Evolutionary conservation across 1,140 invertebrate genomes (phyloP).

Genomic region (Linepithema humile): DNA sequence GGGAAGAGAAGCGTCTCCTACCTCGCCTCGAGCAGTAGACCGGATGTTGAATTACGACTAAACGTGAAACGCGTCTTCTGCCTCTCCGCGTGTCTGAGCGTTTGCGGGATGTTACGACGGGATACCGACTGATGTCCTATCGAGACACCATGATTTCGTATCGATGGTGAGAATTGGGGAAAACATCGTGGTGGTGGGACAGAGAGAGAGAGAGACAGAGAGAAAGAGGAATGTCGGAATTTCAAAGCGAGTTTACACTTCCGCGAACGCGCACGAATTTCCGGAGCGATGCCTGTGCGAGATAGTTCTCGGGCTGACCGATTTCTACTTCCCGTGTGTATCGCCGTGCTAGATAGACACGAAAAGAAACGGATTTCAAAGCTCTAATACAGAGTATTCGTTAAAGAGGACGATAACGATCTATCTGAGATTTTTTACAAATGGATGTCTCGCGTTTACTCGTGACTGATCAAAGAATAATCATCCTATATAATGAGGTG

Average conservation of each 20-base stretch:
- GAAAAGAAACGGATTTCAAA: not conserved
- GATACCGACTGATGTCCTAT: constrained; percentile 11
- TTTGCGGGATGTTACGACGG: not conserved
- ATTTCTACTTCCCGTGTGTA: constrained; percentile 21
- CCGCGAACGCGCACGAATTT: constrained; percentile 43
- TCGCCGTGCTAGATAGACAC: not conserved
- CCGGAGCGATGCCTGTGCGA: constrained; percentile 49
- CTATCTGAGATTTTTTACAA: not conserved
- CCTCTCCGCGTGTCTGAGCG: not conserved
- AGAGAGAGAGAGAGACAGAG: not conserved
- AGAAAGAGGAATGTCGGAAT: too few relatives aligned
- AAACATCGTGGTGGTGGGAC: not conserved
- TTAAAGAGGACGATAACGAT: constrained; percentile 35
- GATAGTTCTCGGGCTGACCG: constrained; percentile 36
- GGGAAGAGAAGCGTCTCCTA: too few relatives aligned
- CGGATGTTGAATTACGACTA: constrained; percentile 53
- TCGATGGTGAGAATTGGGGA: constrained; percentile 16
- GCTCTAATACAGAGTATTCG: not conserved
- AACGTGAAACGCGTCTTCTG: constrained; percentile 34
- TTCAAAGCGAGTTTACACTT: constrained; percentile 47
- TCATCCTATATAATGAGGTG: not conserved
- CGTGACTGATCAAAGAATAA: not conserved
- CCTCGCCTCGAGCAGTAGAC: not conserved
- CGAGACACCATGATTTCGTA: constrained; percentile 33
- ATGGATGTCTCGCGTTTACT: not conserved